Evolutionary conservation across 2,888 invertebrate species (phyloP), one percentile per base, ranked within the genome.

Genomic region (Achlya flavicornis): DNA sequence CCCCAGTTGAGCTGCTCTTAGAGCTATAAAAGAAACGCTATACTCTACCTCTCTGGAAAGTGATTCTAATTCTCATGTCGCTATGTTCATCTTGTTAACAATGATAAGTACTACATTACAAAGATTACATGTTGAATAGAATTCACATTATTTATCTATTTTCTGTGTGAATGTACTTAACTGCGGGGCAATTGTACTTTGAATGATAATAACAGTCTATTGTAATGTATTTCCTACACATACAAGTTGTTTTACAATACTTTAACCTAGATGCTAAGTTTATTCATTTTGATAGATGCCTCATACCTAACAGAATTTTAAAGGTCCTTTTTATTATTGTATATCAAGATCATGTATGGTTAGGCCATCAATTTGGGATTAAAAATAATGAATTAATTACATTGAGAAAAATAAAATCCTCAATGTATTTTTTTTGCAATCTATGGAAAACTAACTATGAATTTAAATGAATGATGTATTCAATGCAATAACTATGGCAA

Each of bases 141-240:
- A 16, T 16, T n/a, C n/a, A n/a, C 48, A 48, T 48, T 16, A 48
- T 53, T 53, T 19, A 58, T 33, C 32, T 46, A 46, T 16, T 48
- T 53, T 26, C 43, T 53, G 60, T 57, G 41, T 41, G 43, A 60
- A 57, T 58, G 48, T 64, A 26, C 26, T 26, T 26, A 41, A n/a
- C n/a, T n/a, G 61, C 48, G 58, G 61, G 61, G 46, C 58, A 35
- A 61, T 58, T 58, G 58, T 58, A 38, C 26, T 57, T 53, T 41
- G 32, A 48, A 46, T 41, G 16, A 53, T 19, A 53, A 53, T 53
- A 53, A 53, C 53, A 53, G 53, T 19, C 53, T 53, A 53, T 53
- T 53, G 53, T 53, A 10, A 53, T 53, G 53, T 19, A 3, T 53
- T 53, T 53, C 26, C 53, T 53, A 53, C 19, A 2, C 53, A 53